Conservation (phyloP, 2,113 vertebrate genomes). For the Pristiophorus japonicus region DNA sequence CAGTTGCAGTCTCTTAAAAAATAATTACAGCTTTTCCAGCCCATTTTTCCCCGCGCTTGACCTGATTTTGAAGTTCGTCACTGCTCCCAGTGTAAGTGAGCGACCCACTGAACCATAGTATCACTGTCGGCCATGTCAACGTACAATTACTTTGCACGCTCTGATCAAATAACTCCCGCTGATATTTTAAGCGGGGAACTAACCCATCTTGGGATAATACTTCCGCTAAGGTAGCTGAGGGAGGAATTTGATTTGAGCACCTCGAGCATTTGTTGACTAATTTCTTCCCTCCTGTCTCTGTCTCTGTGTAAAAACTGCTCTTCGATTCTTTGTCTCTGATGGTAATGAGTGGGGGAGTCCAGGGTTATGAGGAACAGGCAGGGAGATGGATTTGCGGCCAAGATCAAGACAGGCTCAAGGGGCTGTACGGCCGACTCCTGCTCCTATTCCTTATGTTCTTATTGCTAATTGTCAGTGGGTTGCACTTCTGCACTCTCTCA, state of each 20-base stretch:
- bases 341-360: too few relatives aligned
- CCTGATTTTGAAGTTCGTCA: not conserved
- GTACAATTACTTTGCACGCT: not conserved
- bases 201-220: not conserved
- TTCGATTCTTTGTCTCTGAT: not conserved
- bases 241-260: not conserved
- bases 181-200: not conserved
- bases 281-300: not conserved
- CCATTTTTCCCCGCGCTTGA: not conserved
- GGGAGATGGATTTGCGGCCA: too few relatives aligned
- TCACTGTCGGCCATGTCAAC: not conserved
- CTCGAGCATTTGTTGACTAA: not conserved
- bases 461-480: not conserved
- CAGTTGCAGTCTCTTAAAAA: too few relatives aligned
- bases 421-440: too few relatives aligned
- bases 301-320: not conserved
- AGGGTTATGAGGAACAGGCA: too few relatives aligned
- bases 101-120: not conserved
- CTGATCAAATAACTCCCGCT: not conserved
- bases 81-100: not conserved
- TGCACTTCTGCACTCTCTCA: not conserved
- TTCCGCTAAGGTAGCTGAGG: not conserved
- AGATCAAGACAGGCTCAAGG: too few relatives aligned
- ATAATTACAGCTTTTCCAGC: not conserved
- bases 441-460: too few relatives aligned